These are phyloP conservation scores for Brachymystax lenok DNA, from an alignment of 2,797 vertebrate species.

Conservation along the genomic window DNA sequence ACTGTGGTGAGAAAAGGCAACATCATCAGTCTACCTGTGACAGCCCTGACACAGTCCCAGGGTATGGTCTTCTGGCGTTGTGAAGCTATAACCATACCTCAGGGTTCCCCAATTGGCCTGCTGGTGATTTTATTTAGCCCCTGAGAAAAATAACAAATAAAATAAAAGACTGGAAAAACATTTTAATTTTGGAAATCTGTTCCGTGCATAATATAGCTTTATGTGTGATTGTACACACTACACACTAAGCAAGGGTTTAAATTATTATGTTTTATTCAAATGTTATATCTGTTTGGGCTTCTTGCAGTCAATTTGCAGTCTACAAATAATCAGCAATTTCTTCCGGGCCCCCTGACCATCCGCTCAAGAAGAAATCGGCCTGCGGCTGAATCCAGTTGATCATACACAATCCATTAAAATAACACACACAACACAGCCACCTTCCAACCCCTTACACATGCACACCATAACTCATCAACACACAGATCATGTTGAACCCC, in stretches of 20 bases:
- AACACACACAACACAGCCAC: background rate
- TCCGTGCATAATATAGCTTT: too few relatives aligned
- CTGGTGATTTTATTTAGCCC: too few relatives aligned
- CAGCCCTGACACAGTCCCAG: constrained; percentile 15
- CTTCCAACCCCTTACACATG: background rate
- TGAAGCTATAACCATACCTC: background rate
- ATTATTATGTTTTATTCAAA: too few relatives aligned
- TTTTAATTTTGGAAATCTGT: too few relatives aligned
- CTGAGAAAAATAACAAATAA: too few relatives aligned
- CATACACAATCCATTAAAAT: background rate
- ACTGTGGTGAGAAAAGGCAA: constrained; percentile 58
- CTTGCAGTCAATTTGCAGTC: background rate
- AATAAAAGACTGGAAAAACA: too few relatives aligned
- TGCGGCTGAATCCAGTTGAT: background rate
- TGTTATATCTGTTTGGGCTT: too few relatives aligned
- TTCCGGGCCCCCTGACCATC: too few relatives aligned
- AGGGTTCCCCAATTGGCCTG: background rate
- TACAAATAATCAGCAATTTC: too few relatives aligned
- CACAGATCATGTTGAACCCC: background rate
- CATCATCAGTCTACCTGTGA: constrained; percentile 51
- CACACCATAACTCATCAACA: constrained; percentile 2
- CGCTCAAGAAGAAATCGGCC: background rate
- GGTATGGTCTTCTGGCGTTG: constrained; percentile 12
- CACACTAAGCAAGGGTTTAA: background rate
- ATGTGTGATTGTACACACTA: constrained; percentile 21